Evolutionary conservation across 2,888 invertebrate genomes (phyloP).

Genomic region (Thymelicus sylvestris): DNA sequence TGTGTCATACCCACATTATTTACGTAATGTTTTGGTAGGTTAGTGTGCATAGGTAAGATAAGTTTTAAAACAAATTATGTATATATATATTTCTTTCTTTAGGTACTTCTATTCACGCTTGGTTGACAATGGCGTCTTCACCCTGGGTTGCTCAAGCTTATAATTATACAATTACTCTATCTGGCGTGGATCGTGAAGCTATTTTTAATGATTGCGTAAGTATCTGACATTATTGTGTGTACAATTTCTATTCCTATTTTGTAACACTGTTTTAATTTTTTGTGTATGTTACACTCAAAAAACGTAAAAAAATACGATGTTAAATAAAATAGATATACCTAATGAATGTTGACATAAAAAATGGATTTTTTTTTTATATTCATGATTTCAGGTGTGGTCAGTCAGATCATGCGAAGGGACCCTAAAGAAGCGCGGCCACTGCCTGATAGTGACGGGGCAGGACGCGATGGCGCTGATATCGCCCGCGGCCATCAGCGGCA

Average conservation of each 20-base stretch:
- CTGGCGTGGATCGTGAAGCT: slow-evolving; percentile 78
- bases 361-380: slow-evolving; percentile 11
- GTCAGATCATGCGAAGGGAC: slow-evolving; percentile 76
- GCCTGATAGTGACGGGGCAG: slow-evolving; percentile 61
- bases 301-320: too few relatives aligned
- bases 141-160: slow-evolving; percentile 73
- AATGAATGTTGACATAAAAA: neutral
- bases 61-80: too few relatives aligned
- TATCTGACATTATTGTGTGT: slow-evolving; percentile 30
- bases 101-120: slow-evolving; percentile 67
- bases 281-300: too few relatives aligned
- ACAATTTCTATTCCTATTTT: too few relatives aligned
- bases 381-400: slow-evolving; percentile 68
- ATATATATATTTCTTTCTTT: slow-evolving; percentile 44
- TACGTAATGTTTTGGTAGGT: too few relatives aligned
- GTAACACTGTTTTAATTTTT: too few relatives aligned
- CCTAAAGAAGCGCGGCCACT: slow-evolving; percentile 73
- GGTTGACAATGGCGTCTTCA: slow-evolving; percentile 75
- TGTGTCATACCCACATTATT: too few relatives aligned
- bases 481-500: slow-evolving; percentile 62
- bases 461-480: slow-evolving; percentile 67
- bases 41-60: too few relatives aligned
- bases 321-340: too few relatives aligned
- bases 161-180: slow-evolving; percentile 73
- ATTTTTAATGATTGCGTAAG: slow-evolving; percentile 78